phyloP scores from a whole-genome alignment of 92 coral and sea anemone genomes.

The Desmophyllum pertusum region DNA sequence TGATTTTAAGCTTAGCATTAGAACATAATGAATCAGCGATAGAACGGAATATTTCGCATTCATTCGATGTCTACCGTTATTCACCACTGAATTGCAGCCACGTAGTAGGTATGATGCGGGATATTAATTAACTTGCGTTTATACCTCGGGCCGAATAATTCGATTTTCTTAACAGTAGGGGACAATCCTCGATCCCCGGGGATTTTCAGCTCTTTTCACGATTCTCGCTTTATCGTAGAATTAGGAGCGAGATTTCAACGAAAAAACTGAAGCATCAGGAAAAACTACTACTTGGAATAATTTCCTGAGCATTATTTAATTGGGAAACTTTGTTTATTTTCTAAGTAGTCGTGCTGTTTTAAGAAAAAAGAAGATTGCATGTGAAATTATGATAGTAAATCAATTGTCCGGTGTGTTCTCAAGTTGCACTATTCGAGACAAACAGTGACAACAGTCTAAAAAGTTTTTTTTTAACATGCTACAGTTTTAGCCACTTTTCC shows the following conservation, averaged over 20 bases:
- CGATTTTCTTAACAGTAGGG: slow-evolving; percentile 30
- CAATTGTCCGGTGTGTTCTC: background rate
- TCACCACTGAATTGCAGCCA: background rate
- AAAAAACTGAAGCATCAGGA: background rate
- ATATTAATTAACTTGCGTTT: background rate
- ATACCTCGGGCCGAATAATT: slow-evolving; percentile 4
- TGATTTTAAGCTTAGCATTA: slow-evolving; percentile 4
- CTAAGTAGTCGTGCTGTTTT: background rate
- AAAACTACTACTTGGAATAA: background rate
- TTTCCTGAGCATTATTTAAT: background rate
- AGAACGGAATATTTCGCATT: background rate
- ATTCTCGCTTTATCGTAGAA: slow-evolving; percentile 11
- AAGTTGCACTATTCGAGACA: background rate
- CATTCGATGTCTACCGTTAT: background rate
- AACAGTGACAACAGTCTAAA: background rate
- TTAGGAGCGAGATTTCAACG: background rate
- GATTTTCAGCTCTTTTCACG: background rate
- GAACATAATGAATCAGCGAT: background rate
- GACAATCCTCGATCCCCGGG: background rate
- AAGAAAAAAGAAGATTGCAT: slow-evolving; percentile 4
- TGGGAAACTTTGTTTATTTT: slow-evolving; percentile 9
- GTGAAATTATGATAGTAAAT: background rate
- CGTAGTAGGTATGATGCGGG: background rate
- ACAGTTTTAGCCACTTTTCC: too few species aligned
- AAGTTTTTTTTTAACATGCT: background rate